Conservation (phyloP, 2,797 vertebrate species). For the Sebastes itinus region DNA sequence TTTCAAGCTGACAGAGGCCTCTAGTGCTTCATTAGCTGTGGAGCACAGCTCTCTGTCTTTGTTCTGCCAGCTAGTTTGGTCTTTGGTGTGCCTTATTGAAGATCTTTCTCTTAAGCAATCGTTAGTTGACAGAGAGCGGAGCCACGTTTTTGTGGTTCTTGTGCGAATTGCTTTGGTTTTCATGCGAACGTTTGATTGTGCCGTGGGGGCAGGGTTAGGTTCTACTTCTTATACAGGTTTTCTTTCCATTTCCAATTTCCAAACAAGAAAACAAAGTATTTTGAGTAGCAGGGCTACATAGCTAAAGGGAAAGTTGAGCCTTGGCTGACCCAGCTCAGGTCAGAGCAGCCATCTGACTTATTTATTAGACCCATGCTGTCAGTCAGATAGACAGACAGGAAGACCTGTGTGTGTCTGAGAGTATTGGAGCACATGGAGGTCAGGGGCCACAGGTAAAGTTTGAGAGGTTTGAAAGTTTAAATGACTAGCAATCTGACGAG, state of each 20-base stretch:
- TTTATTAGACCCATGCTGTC: conserved; percentile 20
- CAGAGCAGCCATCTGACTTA: not conserved
- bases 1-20: conserved; percentile 43
- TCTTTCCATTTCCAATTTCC: not conserved
- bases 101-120: conserved; percentile 1
- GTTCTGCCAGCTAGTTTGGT: conserved; percentile 26
- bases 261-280: not conserved
- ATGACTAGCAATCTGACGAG: not conserved
- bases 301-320: conserved; percentile 10
- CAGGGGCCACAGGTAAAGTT: not conserved
- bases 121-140: conserved; percentile 1
- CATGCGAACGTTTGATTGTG: not conserved
- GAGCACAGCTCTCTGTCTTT: conserved; percentile 32
- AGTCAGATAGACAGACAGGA: conserved; percentile 15
- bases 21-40: conserved; percentile 50
- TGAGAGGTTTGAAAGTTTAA: not conserved
- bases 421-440: not conserved
- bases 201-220: not conserved
- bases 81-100: conserved; percentile 17
- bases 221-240: not conserved
- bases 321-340: not conserved
- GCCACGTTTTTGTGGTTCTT: not conserved
- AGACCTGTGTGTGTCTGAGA: not conserved
- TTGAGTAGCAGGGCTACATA: not conserved
- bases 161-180: not conserved